A percentile compares a stretch with the other conserved stretches of the same genome.
These are phyloP conservation scores for Lepidochrysops patricia DNA, from an alignment of 2,888 invertebrate genomes.

Conservation along the genomic window DNA sequence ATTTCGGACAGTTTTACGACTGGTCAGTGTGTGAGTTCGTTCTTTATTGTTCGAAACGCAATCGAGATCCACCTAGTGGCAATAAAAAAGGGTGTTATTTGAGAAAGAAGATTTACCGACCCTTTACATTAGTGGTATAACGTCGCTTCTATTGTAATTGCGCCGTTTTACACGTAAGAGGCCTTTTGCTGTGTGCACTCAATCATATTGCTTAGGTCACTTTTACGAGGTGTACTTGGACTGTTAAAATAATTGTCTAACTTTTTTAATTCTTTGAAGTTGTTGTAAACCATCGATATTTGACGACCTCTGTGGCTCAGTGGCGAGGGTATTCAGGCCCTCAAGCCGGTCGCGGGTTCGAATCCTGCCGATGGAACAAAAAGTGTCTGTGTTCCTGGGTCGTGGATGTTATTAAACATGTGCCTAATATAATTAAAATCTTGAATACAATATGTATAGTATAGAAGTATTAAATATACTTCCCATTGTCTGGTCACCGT, in stretches of 20 bases:
- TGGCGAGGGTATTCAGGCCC: too few relatives aligned
- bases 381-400: too few relatives aligned
- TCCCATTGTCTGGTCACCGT: too few relatives aligned
- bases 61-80: slow-evolving; percentile 25
- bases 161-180: not conserved
- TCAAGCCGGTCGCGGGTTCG: too few relatives aligned
- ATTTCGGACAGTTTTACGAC: slow-evolving; percentile 33
- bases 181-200: not conserved
- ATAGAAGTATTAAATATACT: too few relatives aligned
- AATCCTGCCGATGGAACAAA: too few relatives aligned
- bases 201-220: not conserved
- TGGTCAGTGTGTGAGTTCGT: slow-evolving; percentile 29
- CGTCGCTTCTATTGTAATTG: slow-evolving; percentile 7
- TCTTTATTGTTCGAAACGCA: slow-evolving; percentile 34
- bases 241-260: not conserved
- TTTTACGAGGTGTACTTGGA: not conserved
- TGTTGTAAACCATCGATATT: too few relatives aligned
- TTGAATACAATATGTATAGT: too few relatives aligned
- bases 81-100: slow-evolving; percentile 27
- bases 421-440: too few relatives aligned
- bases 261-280: not conserved
- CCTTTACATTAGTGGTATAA: slow-evolving; percentile 10
- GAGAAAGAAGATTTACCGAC: slow-evolving; percentile 21
- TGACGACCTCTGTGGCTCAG: too few relatives aligned
- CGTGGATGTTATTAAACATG: too few relatives aligned